Percentiles rank a stretch among this genome's conserved stretches.
These are phyloP conservation scores for Enteromius paludinosus DNA, from an alignment of 2,797 vertebrate species.

Conservation along the genomic window DNA sequence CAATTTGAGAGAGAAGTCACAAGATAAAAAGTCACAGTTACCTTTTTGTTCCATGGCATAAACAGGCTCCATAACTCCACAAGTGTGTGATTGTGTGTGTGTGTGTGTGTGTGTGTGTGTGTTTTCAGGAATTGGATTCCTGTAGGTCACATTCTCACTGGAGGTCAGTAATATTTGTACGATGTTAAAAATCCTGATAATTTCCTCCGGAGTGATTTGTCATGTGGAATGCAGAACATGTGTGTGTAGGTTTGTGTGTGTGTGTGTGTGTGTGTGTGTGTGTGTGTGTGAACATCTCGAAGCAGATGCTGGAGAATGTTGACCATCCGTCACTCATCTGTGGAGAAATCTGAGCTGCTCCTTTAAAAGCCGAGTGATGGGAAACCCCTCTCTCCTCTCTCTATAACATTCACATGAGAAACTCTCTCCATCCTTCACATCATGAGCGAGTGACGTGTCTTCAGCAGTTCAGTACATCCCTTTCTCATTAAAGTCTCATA, in stretches of 20 bases:
- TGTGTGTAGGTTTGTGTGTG: not conserved
- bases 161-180: not conserved
- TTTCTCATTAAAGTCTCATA: slow-evolving; percentile 97
- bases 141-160: slow-evolving; percentile 5
- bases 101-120: not conserved
- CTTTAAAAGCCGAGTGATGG: slow-evolving; percentile 32
- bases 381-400: slow-evolving; percentile 48
- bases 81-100: slow-evolving; percentile 7
- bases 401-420: slow-evolving; percentile 92
- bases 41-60: not conserved
- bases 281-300: not conserved
- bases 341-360: slow-evolving; percentile 4
- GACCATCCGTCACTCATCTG: not conserved
- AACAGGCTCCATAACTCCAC: not conserved
- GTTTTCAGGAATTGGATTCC: not conserved
- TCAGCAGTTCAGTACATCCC: slow-evolving; percentile 90
- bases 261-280: not conserved
- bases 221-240: not conserved
- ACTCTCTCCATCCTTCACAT: slow-evolving; percentile 65
- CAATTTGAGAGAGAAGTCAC: not conserved
- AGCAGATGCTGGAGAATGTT: not conserved
- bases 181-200: not conserved
- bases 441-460: slow-evolving; percentile 51
- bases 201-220: slow-evolving; percentile 6
- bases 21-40: not conserved